Base-by-base conservation (phyloP, 2,888 invertebrate genomes). In the Pyrocoelia pectoralis region DNA sequence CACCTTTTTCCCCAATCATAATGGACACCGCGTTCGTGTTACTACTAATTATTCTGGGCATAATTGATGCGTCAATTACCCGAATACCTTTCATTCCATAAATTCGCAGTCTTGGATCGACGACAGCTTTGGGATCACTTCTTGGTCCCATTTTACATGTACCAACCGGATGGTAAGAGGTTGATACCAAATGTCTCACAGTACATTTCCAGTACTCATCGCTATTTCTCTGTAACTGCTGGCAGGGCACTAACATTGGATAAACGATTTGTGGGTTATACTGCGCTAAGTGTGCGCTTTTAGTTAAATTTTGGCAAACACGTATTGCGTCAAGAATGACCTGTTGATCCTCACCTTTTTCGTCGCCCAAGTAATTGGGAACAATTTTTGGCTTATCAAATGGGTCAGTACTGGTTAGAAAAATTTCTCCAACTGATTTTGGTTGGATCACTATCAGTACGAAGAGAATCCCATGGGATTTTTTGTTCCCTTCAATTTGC, bases 91-190 rank as follows among this genome's bases (percentile, higher is more conserved):
- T 14, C 2, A 43, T 15, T 14, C 43, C 43, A 15, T 43, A 5
- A 4, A 43, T 12, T 13, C 43, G 2, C 15, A 43, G 12, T 15
- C 15, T 83, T 0, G 87, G 80, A 78, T 91, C 88, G 0, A 92
- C 91, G 0, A 92, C 92, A 1, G 94, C 92, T 0, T 86, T 87
- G 0, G 86, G 85, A 76, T 94, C 94, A 58, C 84, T 85, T 54
- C 82, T 83, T 0, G 93, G 92, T 0, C 94, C 90, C 91, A 92
- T 91, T 73, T 90, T 89, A 68, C 89, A 89, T 4, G 75, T 70
- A 9, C 72, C 71, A 5, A 65, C 62, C 12, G 68, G 69, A 60
- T 72, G 69, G 38, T 66, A 69, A 2, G 66, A n/a, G 0, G 70
- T 65, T 1, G 56, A 19, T 8, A 59, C 62, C 1, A 68, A 6